Base-by-base conservation (phyloP, 1,140 invertebrate genomes). In the Papilio aristodemus region DNA sequence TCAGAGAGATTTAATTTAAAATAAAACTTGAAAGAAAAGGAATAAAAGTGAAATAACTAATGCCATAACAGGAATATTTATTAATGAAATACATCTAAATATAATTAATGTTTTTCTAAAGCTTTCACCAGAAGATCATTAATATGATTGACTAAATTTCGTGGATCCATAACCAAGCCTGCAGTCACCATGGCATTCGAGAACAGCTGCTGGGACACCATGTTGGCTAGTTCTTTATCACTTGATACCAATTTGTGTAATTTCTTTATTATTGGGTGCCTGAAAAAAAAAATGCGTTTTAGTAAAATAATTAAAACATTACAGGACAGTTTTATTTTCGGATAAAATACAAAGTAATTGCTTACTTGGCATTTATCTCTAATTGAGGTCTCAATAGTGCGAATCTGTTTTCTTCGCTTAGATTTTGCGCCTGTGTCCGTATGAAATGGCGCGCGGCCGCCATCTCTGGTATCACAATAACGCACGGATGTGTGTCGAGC, bases 381-480 rank as follows among this genome's bases (percentile, higher is more conserved):
- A 99, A 92, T 72, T 97, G 95, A 0, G 98, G 98, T 83, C 98
- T 96, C 32, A 99, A 92, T 14, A 99, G 85, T 1, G 96, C 94
- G 81, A 95, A 98, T 77, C 97, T 93, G 80, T 97, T 96, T 75
- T 98, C 97, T 77, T 98, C 96, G 0, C 95, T 94, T 32, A 98
- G 92, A 76, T 95, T 94, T 81, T 97, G 95, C 62, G 96, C 94
- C 79, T 98, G 97, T 4, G 97, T 98, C 58, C 96, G 94, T 67
- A 99, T 95, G 79, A 99, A 99, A 89, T 99, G 98, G 70, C 98
- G 92, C 0, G 98, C 98, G 9, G 97, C 96, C 0, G 96, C 97
- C 97, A 99, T 99, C 90, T 99, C 98, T 79, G 97, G 95, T 0
- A 99, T 96, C 1, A 97, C 98, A 0, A 99, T 94, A 0, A 98